Base-by-base conservation (phyloP, 2,113 vertebrate species). In the Geothlypis trichas region DNA sequence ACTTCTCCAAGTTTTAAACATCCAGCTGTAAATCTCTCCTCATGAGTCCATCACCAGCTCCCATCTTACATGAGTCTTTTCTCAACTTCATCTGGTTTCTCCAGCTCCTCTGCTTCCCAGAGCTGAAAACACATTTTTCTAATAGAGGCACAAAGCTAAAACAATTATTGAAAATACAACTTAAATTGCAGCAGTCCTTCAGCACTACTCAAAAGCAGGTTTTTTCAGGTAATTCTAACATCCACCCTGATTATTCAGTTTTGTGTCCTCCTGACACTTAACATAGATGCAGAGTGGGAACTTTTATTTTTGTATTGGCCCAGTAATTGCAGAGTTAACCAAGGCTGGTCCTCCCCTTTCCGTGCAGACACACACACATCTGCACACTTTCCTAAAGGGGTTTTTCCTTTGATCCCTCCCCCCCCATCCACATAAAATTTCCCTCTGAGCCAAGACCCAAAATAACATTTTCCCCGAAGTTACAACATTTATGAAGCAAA, bases 401-500 rank as follows among this genome's bases (percentile, higher is more conserved):
- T 68, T 94, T 93, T 90, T 68, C 84, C 66, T 84, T 71, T 78
- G 18, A 88, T 91, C 72, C 66, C 42, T 77, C 37, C 58, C 24
- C 21, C 9, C 62, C 37, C 37, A 46, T 72, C 95, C 67, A 74
- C 87, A 59, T 24, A 35, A 77, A 66, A 94, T 83, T 67, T 84
- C 75, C 90, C 90, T 84, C 59, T 57, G 61, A 90, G 90, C 87
- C 71, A 51, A 65, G 76, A 81, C 72, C 54, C 81, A 78, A 77
- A 94, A 95, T 95, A 94, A 90, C 76, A 15, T 96, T 90, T 95
- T 81, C 90, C 90, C 86, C 93, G 68, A 91, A 97, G 83, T 96
- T 92, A 54, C 3, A 87, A 37, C 68, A 22, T 92, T 76, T 84
- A 21, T 15, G 13, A 49, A 92, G 61, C 52, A 92, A 94, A n/a